Evolutionary conservation across 2,888 invertebrate genomes (phyloP).

Genomic region (Cylloceria caligata): DNA sequence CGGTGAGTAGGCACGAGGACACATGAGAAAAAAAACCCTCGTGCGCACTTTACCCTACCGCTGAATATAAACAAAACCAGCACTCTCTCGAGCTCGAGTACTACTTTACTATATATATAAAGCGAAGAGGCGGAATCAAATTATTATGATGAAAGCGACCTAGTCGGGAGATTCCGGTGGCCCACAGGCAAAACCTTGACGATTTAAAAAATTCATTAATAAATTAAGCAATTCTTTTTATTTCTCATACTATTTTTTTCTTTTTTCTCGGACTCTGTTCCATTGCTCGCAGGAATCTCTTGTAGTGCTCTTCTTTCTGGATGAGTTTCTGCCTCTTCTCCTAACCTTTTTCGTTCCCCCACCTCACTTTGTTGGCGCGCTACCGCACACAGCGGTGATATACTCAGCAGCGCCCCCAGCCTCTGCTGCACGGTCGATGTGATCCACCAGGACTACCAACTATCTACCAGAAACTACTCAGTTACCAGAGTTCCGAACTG

Average conservation of each 20-base stretch:
- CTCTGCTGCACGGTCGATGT: constrained; percentile 18
- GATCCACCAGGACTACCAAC: constrained; percentile 28
- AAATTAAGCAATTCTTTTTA: constrained; percentile 71
- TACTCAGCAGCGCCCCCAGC: constrained; percentile 42
- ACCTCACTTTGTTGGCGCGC: not conserved
- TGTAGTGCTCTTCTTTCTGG: constrained; percentile 33
- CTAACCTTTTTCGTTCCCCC: constrained; percentile 16
- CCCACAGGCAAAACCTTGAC: constrained; percentile 39
- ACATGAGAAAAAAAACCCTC: not conserved
- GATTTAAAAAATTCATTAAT: constrained; percentile 78
- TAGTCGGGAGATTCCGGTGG: constrained; percentile 5
- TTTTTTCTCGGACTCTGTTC: constrained; percentile 32
- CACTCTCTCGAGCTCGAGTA: constrained; percentile 48
- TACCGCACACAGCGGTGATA: not conserved
- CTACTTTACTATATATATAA: not conserved
- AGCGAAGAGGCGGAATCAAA: constrained; percentile 68
- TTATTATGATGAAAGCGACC: constrained; percentile 75
- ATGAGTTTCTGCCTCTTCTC: constrained; percentile 20
- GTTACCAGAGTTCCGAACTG: constrained; percentile 63
- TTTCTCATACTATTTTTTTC: constrained; percentile 10
- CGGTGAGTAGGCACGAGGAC: not conserved
- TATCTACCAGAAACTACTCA: constrained; percentile 34
- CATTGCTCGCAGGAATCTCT: constrained; percentile 48
- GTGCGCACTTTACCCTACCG: constrained; percentile 16
- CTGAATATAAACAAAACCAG: constrained; percentile 71